Conservation (phyloP, 1,140 invertebrate genomes). For the Steinernema khuongi region DNA sequence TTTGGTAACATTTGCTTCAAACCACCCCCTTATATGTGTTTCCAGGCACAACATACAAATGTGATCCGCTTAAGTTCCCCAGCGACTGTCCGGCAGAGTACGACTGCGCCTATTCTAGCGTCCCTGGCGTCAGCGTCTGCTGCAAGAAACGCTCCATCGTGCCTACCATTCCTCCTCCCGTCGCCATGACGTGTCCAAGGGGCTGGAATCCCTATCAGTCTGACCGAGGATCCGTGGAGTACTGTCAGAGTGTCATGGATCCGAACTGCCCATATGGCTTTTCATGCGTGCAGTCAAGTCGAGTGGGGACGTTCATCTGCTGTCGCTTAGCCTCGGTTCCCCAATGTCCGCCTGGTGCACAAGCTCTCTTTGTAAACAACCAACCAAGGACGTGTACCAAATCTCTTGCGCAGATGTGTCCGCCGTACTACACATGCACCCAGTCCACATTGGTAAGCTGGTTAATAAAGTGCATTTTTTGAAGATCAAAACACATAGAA, state of each 20-base stretch:
- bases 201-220: slow-evolving; percentile 27
- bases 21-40: background rate
- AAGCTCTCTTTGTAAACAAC: slow-evolving; percentile 42
- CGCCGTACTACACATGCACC: slow-evolving; percentile 39
- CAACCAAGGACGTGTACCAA: slow-evolving; percentile 35
- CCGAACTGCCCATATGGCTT: slow-evolving; percentile 24
- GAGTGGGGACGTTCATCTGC: slow-evolving; percentile 43
- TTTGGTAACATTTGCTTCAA: slow-evolving; percentile 15
- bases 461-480: background rate
- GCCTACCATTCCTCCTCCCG: slow-evolving; percentile 4
- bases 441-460: slow-evolving; percentile 27
- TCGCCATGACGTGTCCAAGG: slow-evolving; percentile 18
- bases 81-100: slow-evolving; percentile 26
- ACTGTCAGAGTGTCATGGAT: slow-evolving; percentile 16
- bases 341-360: slow-evolving; percentile 33
- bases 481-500: too few relatives aligned
- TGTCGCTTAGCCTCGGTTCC: slow-evolving; percentile 40
- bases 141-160: background rate
- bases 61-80: slow-evolving; percentile 6
- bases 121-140: slow-evolving; percentile 19
- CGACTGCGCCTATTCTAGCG: slow-evolving; percentile 25
- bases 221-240: background rate
- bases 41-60: slow-evolving; percentile 23
- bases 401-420: slow-evolving; percentile 34
- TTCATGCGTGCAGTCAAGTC: slow-evolving; percentile 27